Evolutionary conservation across 2,797 vertebrate genomes (phyloP).

Genomic region (Hozukius guyotensis): DNA sequence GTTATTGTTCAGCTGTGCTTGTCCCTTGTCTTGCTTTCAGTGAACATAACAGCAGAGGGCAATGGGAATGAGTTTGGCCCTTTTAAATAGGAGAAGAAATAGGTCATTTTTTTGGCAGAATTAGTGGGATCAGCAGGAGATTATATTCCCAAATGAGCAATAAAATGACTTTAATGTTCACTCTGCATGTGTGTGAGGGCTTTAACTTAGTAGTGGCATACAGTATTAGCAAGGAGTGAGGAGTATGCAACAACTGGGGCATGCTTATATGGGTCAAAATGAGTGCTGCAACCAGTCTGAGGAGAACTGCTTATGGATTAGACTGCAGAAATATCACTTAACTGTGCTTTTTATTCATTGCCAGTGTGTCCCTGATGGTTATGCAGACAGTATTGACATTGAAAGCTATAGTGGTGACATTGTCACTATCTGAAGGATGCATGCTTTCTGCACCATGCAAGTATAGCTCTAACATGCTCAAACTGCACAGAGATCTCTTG

Average conservation of each 20-base stretch:
- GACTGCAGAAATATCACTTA: neutral
- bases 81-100: conserved; percentile 82
- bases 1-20: conserved; percentile 44
- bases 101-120: conserved; percentile 63
- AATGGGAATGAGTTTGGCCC: conserved; percentile 58
- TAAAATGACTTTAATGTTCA: neutral
- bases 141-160: neutral
- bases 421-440: conserved; percentile 8
- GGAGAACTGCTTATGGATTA: neutral
- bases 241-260: conserved; percentile 54
- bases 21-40: conserved; percentile 25
- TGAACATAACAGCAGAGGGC: conserved; percentile 27
- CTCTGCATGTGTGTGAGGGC: neutral
- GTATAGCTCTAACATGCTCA: neutral
- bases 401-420: conserved; percentile 24
- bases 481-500: neutral
- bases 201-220: neutral
- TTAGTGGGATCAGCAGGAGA: neutral
- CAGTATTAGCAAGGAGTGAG: neutral
- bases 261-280: conserved; percentile 69
- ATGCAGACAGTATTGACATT: conserved; percentile 9
- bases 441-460: neutral
- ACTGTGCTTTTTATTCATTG: neutral
- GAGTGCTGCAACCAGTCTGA: conserved; percentile 19
- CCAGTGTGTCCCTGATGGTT: neutral